phyloP scores from a whole-genome alignment of 53 echinoderm and acorn worm species.

The Echinarachnius parma region DNA sequence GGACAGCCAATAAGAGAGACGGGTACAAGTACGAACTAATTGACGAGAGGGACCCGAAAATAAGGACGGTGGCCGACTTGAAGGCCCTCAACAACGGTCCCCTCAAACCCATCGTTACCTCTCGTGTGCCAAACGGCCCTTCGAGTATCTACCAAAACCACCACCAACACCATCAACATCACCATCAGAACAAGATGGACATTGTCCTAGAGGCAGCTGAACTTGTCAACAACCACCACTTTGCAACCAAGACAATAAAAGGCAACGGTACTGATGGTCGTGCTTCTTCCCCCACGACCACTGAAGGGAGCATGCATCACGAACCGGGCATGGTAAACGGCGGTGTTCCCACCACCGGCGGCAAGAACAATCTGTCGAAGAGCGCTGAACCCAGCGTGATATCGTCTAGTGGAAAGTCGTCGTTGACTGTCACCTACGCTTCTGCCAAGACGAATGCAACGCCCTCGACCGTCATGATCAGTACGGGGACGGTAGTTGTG shows the following conservation, averaged over 20 bases:
- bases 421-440: slow-evolving; percentile 13
- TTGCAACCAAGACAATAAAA: slow-evolving; percentile 15
- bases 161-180: no score
- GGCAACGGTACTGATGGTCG: background rate
- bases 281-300: background rate
- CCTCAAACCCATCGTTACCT: background rate
- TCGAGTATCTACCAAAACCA: background rate
- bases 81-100: slow-evolving; percentile 31
- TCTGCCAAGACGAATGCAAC: slow-evolving; percentile 11
- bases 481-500: slow-evolving; percentile 16
- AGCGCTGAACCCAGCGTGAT: slow-evolving; percentile 30
- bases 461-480: slow-evolving; percentile 24
- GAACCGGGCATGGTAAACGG: slow-evolving; percentile 16
- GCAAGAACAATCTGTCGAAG: background rate
- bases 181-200: slow-evolving; percentile 11
- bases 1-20: slow-evolving; percentile 4
- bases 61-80: slow-evolving; percentile 36
- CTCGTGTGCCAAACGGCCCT: slow-evolving; percentile 9
- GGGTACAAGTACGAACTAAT: slow-evolving; percentile 27
- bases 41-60: slow-evolving; percentile 27
- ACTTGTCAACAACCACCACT: slow-evolving; percentile 17
- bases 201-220: slow-evolving; percentile 15
- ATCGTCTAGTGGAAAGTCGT: slow-evolving; percentile 8
- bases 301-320: background rate
- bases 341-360: background rate